These are phyloP conservation scores for Macquaria australasica DNA, from an alignment of 2,113 vertebrate genomes.

Conservation along the genomic window DNA sequence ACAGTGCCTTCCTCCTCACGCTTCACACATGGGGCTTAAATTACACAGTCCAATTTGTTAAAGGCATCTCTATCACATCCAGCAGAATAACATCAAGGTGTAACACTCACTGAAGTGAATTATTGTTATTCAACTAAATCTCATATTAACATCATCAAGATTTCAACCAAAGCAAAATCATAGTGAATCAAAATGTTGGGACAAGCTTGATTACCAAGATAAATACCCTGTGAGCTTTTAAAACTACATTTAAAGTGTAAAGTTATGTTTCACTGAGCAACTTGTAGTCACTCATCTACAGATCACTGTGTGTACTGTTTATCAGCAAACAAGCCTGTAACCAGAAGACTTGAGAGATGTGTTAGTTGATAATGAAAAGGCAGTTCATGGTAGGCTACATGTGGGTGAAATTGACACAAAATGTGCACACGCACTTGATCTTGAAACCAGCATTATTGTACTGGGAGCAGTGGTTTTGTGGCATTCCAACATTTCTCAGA, in stretches of 20 bases:
- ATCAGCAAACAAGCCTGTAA: conserved; percentile 26
- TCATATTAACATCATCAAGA: background rate
- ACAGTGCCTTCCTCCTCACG: background rate
- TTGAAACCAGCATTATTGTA: conserved; percentile 21
- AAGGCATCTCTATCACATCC: conserved; percentile 74
- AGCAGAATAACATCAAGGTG: conserved; percentile 60
- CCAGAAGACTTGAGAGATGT: conserved; percentile 22
- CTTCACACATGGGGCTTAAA: conserved; percentile 21
- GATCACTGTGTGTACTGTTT: background rate
- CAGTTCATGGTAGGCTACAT: conserved; percentile 71
- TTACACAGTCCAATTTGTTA: conserved; percentile 49
- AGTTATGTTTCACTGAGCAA: background rate
- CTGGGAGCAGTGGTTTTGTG: conserved; percentile 38
- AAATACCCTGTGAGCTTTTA: conserved; percentile 39
- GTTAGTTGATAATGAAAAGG: conserved; percentile 53
- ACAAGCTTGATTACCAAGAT: conserved; percentile 10
- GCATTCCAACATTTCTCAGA: conserved; percentile 52
- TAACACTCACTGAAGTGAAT: conserved; percentile 29
- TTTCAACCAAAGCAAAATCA: conserved; percentile 16
- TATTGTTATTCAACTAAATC: conserved; percentile 12
- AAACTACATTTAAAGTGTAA: conserved; percentile 3
- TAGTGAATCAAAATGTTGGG: conserved; percentile 7
- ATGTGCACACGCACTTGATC: conserved; percentile 27
- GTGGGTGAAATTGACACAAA: conserved; percentile 40
- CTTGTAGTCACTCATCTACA: conserved; percentile 2